Evolutionary conservation across 1,140 invertebrate genomes (phyloP).

Genomic region (Zeugodacus cucurbitae): DNA sequence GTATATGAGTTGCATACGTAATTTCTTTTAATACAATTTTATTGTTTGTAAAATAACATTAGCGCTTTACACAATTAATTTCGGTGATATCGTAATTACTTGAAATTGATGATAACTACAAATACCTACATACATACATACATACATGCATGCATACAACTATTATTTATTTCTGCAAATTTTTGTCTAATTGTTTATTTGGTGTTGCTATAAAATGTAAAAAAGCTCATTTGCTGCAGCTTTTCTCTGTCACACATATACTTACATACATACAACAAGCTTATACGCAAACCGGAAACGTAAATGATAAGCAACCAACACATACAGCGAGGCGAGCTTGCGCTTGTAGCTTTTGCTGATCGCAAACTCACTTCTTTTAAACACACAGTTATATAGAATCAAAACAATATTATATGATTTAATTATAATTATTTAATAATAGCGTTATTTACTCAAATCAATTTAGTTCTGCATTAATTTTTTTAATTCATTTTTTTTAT

Average conservation of each 20-base stretch:
- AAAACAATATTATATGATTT: too few species aligned
- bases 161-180: background rate
- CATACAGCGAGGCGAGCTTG: background rate
- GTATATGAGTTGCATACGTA: background rate
- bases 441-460: too few species aligned
- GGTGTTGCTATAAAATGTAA: background rate
- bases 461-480: too few species aligned
- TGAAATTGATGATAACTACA: too few species aligned
- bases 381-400: too few species aligned
- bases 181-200: background rate
- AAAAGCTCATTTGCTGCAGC: background rate
- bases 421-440: too few species aligned
- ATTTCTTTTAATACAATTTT: background rate
- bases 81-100: too few species aligned
- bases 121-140: background rate
- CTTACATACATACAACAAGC: background rate
- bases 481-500: too few species aligned
- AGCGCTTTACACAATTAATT: background rate
- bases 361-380: background rate
- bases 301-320: background rate
- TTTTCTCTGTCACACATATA: background rate
- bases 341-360: background rate
- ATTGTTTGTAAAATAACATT: background rate
- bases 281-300: conserved; percentile 8
- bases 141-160: background rate